phyloP scores from a whole-genome alignment of 2,113 vertebrate genomes.

The Oryzias melastigma region DNA sequence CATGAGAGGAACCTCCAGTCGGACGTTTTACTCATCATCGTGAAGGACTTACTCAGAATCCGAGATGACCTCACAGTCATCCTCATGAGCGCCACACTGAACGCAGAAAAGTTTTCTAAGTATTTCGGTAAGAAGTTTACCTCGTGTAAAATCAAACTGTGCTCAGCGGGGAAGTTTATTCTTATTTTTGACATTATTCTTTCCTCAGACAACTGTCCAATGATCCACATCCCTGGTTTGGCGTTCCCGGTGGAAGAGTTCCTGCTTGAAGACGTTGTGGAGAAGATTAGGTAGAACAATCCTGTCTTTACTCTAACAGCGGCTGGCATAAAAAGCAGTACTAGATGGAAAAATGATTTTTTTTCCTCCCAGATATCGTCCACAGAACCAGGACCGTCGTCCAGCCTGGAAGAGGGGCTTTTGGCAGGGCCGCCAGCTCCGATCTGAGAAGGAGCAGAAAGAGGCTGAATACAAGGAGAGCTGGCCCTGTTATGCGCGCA shows the following conservation, averaged over 20 bases:
- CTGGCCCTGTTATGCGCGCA: constrained; percentile 84
- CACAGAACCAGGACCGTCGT: constrained; percentile 78
- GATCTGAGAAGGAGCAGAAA: constrained; percentile 88
- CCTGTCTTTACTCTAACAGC: neutral
- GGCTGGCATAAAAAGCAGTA: neutral
- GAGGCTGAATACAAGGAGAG: constrained; percentile 88
- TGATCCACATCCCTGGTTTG: constrained; percentile 95
- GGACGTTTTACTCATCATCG: constrained; percentile 89
- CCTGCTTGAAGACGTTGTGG: constrained; percentile 90
- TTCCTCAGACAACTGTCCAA: constrained; percentile 84
- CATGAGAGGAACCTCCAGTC: constrained; percentile 97
- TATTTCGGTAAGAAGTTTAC: constrained; percentile 85
- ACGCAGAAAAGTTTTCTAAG: constrained; percentile 94
- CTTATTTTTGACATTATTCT: neutral
- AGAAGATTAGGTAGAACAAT: constrained; percentile 84
- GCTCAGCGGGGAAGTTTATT: neutral
- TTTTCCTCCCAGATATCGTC: constrained; percentile 77
- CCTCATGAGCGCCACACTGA: constrained; percentile 96
- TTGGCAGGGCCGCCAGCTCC: constrained; percentile 83
- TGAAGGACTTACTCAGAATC: constrained; percentile 85
- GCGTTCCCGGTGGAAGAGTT: constrained; percentile 93
- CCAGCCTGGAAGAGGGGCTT: constrained; percentile 84
- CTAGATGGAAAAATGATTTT: neutral
- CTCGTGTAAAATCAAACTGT: neutral
- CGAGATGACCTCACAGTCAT: constrained; percentile 89